These are phyloP conservation scores for Helicoverpa assulta DNA, from an alignment of 2,888 invertebrate species.

Conservation along the genomic window DNA sequence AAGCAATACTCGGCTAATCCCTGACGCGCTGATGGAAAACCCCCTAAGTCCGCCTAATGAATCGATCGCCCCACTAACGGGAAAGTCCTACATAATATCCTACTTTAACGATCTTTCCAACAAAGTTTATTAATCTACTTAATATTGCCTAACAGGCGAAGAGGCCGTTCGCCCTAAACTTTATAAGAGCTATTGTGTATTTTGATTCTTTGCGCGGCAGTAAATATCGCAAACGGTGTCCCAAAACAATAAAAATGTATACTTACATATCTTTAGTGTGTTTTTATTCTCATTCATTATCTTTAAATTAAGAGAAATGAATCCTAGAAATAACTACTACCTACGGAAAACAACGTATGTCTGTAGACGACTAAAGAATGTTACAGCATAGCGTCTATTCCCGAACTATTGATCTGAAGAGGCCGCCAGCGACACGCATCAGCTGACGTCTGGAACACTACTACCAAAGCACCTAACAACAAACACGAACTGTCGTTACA, in stretches of 20 bases:
- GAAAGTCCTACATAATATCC: slow-evolving; percentile 58
- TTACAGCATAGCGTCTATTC: slow-evolving; percentile 52
- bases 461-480: slow-evolving; percentile 44
- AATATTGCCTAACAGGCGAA: slow-evolving; percentile 50
- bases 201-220: slow-evolving; percentile 40
- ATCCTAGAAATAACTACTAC: not conserved
- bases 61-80: slow-evolving; percentile 63
- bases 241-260: slow-evolving; percentile 13
- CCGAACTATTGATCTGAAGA: slow-evolving; percentile 63
- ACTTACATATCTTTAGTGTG: not conserved
- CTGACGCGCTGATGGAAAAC: slow-evolving; percentile 57
- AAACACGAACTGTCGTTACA: slow-evolving; percentile 52
- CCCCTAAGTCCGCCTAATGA: slow-evolving; percentile 58
- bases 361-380: slow-evolving; percentile 21
- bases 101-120: slow-evolving; percentile 55
- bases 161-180: slow-evolving; percentile 39
- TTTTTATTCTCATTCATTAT: not conserved
- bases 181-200: slow-evolving; percentile 43
- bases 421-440: slow-evolving; percentile 58
- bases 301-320: not conserved
- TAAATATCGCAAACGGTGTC: slow-evolving; percentile 29
- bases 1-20: slow-evolving; percentile 63
- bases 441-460: slow-evolving; percentile 59
- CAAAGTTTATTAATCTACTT: slow-evolving; percentile 59
- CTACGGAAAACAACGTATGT: not conserved